Evolutionary conservation across 2,113 vertebrate genomes (phyloP), one percentile per base, ranked within the genome.

Genomic region (Tragelaphus imberbis): DNA sequence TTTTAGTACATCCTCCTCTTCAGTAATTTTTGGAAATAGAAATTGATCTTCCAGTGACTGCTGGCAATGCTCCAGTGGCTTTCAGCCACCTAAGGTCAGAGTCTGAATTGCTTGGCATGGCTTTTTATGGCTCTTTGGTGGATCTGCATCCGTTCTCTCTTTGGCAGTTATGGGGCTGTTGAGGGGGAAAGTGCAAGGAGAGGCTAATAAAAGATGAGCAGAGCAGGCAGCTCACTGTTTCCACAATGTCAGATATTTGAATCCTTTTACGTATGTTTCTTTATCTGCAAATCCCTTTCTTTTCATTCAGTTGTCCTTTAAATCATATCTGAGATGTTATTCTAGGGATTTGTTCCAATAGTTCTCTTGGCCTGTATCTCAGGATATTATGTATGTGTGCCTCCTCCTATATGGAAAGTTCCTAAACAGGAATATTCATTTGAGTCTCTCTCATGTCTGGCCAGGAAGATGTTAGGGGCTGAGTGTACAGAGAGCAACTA

Each of bases 251-350:
- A 53, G 51, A 10, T 88, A 77, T 17, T 59, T 88, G 61, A 84
- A 68, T 92, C 17, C 17, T 96, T 88, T 92, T 53, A 33, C 56
- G 30, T 49, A 49, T 49, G 79, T 88, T 91, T 80, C 80, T n/a
- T 85, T 75, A 94, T 84, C 58, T 94, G 51, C 12, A 94, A 80
- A n/a, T 94, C 68, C n/a, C 77, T 91, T 97, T 95, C 65, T 84
- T 92, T 93, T 58, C 28, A 55, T 56, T 95, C 68, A 56, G 6
- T 84, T 96, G 49, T 68, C 47, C 21, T 33, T 96, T 51, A 88
- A 88, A 33, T 89, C 58, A 88, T 44, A 68, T 80, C 58, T 92
- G 79, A 89, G 79, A 36, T 94, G 21, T 68, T 85, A 47, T 85
- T 80, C 65, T 55, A 88, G 28, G 28, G 12, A 59, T 85, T 84